These are phyloP conservation scores for Zoanthus sansibaricus DNA, from an alignment of 92 coral and sea anemone genomes.

Conservation along the genomic window DNA sequence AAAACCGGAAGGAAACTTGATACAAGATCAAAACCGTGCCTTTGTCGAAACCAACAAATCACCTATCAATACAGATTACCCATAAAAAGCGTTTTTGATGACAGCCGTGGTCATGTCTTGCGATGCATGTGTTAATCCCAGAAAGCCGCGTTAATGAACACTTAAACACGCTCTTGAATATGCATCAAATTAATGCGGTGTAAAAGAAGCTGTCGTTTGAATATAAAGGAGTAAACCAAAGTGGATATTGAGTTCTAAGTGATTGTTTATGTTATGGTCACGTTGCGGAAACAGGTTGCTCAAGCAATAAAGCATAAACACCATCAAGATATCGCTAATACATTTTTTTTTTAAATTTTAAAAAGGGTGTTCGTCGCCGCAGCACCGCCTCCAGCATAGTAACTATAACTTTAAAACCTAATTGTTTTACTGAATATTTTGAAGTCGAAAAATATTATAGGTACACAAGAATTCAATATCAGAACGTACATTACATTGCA, in stretches of 20 bases:
- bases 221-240: neutral
- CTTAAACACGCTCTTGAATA: neutral
- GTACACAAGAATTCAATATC: too few relatives aligned
- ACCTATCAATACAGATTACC: slow-evolving; percentile 27
- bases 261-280: slow-evolving; percentile 36
- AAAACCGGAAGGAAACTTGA: slow-evolving; percentile 45
- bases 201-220: slow-evolving; percentile 6
- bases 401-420: too few relatives aligned
- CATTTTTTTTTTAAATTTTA: too few relatives aligned
- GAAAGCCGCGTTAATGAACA: neutral
- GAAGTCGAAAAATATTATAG: too few relatives aligned
- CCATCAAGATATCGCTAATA: neutral
- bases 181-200: slow-evolving; percentile 28
- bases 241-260: slow-evolving; percentile 24
- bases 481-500: too few relatives aligned
- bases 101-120: neutral
- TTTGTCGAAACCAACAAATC: neutral
- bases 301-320: slow-evolving; percentile 21
- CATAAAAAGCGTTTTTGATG: neutral
- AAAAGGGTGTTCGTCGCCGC: too few relatives aligned
- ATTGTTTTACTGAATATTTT: too few relatives aligned
- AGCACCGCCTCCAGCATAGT: too few relatives aligned
- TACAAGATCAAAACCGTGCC: slow-evolving; percentile 43
- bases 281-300: slow-evolving; percentile 44
- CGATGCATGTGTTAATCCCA: neutral